Evolutionary conservation across 1,140 invertebrate species (phyloP).

Genomic region (Heliothis subflexa): DNA sequence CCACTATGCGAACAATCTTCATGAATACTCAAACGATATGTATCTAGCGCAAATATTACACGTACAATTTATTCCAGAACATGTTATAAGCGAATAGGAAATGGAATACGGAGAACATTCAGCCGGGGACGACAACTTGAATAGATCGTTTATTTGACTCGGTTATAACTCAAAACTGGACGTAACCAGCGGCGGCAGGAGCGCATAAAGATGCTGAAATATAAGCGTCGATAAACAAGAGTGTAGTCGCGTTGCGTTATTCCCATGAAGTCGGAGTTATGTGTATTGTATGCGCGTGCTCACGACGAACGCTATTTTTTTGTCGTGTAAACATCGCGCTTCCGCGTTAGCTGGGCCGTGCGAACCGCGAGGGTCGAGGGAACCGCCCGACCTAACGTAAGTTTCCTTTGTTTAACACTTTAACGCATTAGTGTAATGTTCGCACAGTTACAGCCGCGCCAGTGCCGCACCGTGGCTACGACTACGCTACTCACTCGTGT

Average conservation of each 20-base stretch:
- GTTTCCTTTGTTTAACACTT: constrained; percentile 74
- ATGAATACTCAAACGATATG: constrained; percentile 36
- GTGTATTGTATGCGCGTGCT: constrained; percentile 54
- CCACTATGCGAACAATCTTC: constrained; percentile 3
- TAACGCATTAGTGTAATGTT: constrained; percentile 57
- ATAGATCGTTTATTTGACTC: constrained; percentile 35
- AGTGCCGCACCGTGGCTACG: not conserved
- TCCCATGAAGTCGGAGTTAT: constrained; percentile 53
- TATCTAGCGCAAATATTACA: constrained; percentile 35
- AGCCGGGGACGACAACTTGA: constrained; percentile 16
- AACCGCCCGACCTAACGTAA: constrained; percentile 70
- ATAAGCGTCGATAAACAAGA: constrained; percentile 37
- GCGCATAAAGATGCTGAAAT: constrained; percentile 20
- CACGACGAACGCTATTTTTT: constrained; percentile 55
- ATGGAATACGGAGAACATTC: constrained; percentile 26
- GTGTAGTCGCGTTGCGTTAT: constrained; percentile 42
- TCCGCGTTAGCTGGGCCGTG: constrained; percentile 70
- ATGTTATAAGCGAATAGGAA: constrained; percentile 38
- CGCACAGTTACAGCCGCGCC: constrained; percentile 46
- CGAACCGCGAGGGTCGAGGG: constrained; percentile 72
- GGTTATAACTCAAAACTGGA: constrained; percentile 34
- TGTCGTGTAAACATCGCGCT: constrained; percentile 63
- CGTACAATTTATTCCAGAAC: constrained; percentile 23
- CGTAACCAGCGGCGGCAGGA: not conserved
- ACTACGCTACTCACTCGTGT: not conserved